These are phyloP conservation scores for Crypturellus tataupa DNA, from an alignment of 2,797 vertebrate species.

Conservation along the genomic window DNA sequence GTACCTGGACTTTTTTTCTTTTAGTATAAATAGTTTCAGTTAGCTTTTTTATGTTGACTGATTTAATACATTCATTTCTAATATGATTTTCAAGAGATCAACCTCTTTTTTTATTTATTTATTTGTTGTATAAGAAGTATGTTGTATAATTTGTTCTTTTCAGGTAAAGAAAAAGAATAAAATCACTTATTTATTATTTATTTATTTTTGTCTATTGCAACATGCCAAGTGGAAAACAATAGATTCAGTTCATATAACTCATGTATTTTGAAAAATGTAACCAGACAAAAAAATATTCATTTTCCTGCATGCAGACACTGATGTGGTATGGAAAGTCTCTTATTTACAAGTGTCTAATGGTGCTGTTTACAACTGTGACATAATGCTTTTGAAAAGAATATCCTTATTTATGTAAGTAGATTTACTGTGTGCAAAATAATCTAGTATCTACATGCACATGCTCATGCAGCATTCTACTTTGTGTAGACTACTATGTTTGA, in stretches of 20 bases:
- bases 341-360: not conserved
- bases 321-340: not conserved
- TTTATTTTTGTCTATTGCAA: constrained; percentile 18
- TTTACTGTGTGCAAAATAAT: not conserved
- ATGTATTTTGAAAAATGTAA: not conserved
- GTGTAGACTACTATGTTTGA: constrained; percentile 12
- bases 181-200: too few relatives aligned
- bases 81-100: not conserved
- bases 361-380: not conserved
- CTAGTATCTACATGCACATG: not conserved
- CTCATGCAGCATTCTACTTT: constrained; percentile 36
- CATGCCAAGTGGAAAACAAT: not conserved
- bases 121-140: constrained; percentile 4
- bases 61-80: constrained; percentile 42
- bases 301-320: not conserved
- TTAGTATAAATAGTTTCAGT: constrained; percentile 61
- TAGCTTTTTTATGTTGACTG: not conserved
- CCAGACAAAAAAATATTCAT: not conserved
- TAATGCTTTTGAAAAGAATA: constrained; percentile 13
- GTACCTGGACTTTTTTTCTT: constrained; percentile 29
- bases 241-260: not conserved
- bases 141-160: constrained; percentile 4
- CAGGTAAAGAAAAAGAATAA: not conserved
- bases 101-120: not conserved
- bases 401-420: constrained; percentile 20